These are phyloP conservation scores for Casuarius casuarius DNA, from an alignment of 2,113 vertebrate genomes.

Conservation along the genomic window DNA sequence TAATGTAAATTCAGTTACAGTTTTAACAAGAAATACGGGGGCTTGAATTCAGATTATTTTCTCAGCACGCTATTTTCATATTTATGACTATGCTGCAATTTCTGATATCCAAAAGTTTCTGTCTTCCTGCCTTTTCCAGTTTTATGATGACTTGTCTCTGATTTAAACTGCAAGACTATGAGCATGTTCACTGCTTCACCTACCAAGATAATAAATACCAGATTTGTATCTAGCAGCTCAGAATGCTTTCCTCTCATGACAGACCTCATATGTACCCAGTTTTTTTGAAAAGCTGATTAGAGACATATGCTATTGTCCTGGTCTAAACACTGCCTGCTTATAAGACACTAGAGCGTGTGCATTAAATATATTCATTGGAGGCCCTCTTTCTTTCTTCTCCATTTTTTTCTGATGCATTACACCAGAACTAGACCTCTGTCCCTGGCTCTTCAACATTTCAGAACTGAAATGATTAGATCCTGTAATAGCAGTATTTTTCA, in stretches of 20 bases:
- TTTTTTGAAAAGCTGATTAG: neutral
- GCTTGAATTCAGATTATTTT: neutral
- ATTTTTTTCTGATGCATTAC: neutral
- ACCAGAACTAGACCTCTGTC: neutral
- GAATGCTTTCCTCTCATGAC: neutral
- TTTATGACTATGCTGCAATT: neutral
- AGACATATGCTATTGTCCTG: neutral
- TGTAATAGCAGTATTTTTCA: neutral
- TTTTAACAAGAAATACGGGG: neutral
- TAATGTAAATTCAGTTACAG: neutral
- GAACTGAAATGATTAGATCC: neutral
- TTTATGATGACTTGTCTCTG: neutral
- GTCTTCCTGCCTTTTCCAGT: neutral
- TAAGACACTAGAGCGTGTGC: neutral
- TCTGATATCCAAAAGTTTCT: neutral
- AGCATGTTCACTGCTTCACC: neutral
- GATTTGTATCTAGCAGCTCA: accelerated
- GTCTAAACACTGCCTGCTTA: neutral
- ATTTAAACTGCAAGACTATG: neutral
- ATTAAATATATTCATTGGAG: neutral
- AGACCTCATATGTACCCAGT: accelerated
- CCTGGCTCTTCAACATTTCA: neutral
- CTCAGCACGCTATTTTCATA: neutral
- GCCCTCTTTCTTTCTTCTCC: neutral
- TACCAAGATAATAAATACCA: neutral